Evolutionary conservation across 2,113 vertebrate genomes (phyloP).

Genomic region (Edolisoma coerulescens): DNA sequence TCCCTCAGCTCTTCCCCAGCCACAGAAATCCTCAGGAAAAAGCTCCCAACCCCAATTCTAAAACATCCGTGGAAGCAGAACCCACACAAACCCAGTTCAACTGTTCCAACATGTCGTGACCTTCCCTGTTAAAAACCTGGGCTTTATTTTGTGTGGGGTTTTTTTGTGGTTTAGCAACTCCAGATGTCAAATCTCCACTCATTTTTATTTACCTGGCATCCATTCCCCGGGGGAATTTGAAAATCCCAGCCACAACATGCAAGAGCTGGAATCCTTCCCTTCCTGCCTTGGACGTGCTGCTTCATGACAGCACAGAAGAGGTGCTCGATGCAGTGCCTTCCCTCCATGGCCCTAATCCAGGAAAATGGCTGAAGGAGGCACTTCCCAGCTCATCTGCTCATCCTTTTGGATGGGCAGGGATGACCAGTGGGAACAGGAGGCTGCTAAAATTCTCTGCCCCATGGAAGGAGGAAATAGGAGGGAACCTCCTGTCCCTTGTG

Average conservation of each 20-base stretch:
- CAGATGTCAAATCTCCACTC: neutral
- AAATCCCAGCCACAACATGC: neutral
- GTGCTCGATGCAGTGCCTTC: neutral
- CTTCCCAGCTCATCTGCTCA: neutral
- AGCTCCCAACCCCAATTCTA: neutral
- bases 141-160: neutral
- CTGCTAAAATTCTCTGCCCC: neutral
- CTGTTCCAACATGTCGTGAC: neutral
- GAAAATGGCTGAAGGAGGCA: neutral
- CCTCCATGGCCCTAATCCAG: neutral
- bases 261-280: neutral
- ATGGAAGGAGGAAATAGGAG: neutral
- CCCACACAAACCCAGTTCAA: neutral
- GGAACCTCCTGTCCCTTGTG: neutral
- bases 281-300: neutral
- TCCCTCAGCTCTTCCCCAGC: neutral
- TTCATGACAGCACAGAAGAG: neutral
- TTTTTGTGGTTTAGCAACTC: neutral
- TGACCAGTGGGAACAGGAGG: neutral
- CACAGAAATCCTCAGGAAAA: neutral
- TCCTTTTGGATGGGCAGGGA: neutral
- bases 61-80: neutral
- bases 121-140: neutral
- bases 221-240: neutral
- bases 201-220: neutral